Evolutionary conservation across 1,140 invertebrate species (phyloP), one percentile per base, ranked within the genome.

Genomic region (Diorhabda sublineata): DNA sequence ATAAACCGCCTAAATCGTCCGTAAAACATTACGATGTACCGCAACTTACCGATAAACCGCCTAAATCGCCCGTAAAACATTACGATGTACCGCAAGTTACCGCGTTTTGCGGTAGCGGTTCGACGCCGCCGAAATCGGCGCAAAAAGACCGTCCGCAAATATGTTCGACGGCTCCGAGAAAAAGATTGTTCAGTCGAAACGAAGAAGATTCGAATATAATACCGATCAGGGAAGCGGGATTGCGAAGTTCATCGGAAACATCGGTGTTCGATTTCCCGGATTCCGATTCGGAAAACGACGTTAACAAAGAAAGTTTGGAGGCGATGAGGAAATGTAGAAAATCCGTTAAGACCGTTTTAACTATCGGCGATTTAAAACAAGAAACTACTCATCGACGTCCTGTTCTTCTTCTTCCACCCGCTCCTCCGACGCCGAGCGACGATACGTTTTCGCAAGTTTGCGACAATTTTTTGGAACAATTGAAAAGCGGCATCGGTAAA

Each of bases 401-500:
- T 26, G 1, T 26, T 26, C 26, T 26, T 26, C 26, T 26, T 26
- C 26, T 26, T 26, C 47, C 47, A 0, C 47, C 45, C 61, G 59
- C 83, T 69, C 78, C 82, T 1, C 75, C 80, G 3, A 80, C 82
- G 68, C 81, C 84, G 0, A 78, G 84, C 26, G 84, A 85, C 66
- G 73, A 78, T 63, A 69, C 77, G 3, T 81, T 81, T 61, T 82
- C 84, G 63, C 84, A 81, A 73, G 85, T 88, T 7, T 91, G 89
- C 83, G 88, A 90, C 82, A 88, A 83, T 77, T 90, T 91, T 79
- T 84, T 90, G 81, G 88, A 89, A 78, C 87, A 91, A 79, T 79
- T 91, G 44, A 86, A 88, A 72, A 82, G 77, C 58, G 86, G 85
- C 42, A 68, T 75, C 9, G 87, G 86, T 73, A 87, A 87, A 72